A percentile compares a stretch with the other conserved stretches of the same genome.
Conservation (phyloP, 1,140 invertebrate species). For the Parapsyche elsis region DNA sequence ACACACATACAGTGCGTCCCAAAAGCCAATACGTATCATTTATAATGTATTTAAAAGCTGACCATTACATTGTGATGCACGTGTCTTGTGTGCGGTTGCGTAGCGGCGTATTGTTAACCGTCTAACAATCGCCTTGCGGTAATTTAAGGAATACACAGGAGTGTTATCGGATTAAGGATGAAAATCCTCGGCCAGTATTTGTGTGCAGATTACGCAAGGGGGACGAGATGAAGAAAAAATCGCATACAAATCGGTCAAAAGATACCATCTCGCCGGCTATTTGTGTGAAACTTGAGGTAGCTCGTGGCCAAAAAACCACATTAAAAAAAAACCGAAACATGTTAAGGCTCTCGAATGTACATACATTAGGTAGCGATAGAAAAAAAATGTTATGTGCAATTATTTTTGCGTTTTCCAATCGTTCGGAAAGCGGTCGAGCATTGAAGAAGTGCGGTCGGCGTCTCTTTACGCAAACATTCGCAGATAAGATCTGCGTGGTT, state of each 20-base stretch:
- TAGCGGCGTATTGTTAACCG: not conserved
- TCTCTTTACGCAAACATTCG: constrained; percentile 11
- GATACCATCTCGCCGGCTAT: constrained; percentile 48
- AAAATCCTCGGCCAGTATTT: constrained; percentile 50
- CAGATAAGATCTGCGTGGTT: not conserved
- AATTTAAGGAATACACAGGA: constrained; percentile 52
- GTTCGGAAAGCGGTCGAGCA: not conserved
- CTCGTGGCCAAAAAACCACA: no score
- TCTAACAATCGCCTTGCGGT: constrained; percentile 46
- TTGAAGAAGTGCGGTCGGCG: constrained; percentile 1
- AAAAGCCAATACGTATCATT: not conserved
- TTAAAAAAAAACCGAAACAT: not conserved
- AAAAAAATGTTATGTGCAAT: constrained; percentile 4
- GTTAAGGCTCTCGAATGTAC: not conserved
- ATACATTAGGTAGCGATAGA: not conserved
- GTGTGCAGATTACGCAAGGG: constrained; percentile 54
- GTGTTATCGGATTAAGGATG: constrained; percentile 54
- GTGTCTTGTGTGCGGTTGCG: not conserved
- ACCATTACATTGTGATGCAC: not conserved
- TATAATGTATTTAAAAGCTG: not conserved
- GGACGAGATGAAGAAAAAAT: constrained; percentile 33
- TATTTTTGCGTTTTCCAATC: constrained; percentile 10
- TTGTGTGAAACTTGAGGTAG: constrained; percentile 16
- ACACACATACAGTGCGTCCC: not conserved
- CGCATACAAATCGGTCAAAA: constrained; percentile 50